Percentiles rank a stretch among this genome's conserved stretches.
These are phyloP conservation scores for Thymelicus acteon DNA, from an alignment of 2,888 invertebrate genomes.

Conservation along the genomic window DNA sequence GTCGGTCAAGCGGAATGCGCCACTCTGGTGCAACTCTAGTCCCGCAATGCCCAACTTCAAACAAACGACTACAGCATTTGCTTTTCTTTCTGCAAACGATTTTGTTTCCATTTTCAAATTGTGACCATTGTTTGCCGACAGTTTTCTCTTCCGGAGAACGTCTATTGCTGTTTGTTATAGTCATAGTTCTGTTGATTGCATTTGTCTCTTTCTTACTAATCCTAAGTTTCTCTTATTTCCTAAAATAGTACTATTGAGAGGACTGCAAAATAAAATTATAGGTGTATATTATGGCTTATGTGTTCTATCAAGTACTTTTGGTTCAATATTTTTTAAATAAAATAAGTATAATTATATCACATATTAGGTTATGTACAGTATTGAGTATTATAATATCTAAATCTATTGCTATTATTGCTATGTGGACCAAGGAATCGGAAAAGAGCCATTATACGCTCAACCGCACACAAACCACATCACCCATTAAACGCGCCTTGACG, in stretches of 20 bases:
- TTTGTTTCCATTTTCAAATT: slow-evolving; percentile 35
- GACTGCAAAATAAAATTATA: too few species aligned
- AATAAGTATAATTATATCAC: neutral
- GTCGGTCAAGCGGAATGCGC: slow-evolving; percentile 46
- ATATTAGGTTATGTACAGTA: neutral
- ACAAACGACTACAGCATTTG: slow-evolving; percentile 40
- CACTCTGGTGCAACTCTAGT: slow-evolving; percentile 43
- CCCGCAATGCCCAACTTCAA: slow-evolving; percentile 40
- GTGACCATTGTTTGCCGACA: slow-evolving; percentile 24
- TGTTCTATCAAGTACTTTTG: too few species aligned
- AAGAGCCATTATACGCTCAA: slow-evolving; percentile 44
- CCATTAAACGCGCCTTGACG: slow-evolving; percentile 57
- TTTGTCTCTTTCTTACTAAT: neutral
- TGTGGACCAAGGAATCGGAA: slow-evolving; percentile 41
- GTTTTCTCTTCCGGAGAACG: slow-evolving; percentile 14
- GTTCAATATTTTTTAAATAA: too few species aligned
- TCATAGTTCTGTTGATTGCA: neutral
- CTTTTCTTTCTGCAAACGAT: slow-evolving; percentile 30
- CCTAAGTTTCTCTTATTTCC: too few species aligned
- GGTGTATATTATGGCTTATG: too few species aligned
- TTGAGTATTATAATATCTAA: slow-evolving; percentile 3
- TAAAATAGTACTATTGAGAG: too few species aligned
- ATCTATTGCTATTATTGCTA: slow-evolving; percentile 5
- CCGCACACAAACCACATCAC: slow-evolving; percentile 53
- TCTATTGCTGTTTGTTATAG: slow-evolving; percentile 11